Base-by-base conservation (phyloP, 2,888 invertebrate species). In the Archips xylosteana region DNA sequence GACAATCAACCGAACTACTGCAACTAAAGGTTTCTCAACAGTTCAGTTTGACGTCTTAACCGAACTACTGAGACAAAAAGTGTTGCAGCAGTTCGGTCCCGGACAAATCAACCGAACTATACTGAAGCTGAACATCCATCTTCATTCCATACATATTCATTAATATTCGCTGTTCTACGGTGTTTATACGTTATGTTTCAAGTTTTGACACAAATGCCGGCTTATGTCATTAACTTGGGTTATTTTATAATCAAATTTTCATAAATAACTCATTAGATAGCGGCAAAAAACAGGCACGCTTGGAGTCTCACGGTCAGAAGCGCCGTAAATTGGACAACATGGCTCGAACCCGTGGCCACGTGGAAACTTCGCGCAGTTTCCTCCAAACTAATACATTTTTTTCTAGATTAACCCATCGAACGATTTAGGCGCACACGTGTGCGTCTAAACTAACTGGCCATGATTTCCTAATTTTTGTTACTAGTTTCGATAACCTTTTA, bases 251-350 rank as follows among this genome's bases (percentile, higher is more conserved):
- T 88, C 81, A 89, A 89, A 94, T 92, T 92, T 92, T 92, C 89
- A 94, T 93, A 93, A 92, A 92, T 92, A 91, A 89, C 87, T 85
- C 92, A 92, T 94, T 91, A 92, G 69, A 60, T 74, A 70, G 64
- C 64, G 85, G 88, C 88, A 92, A 92, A 92, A 92, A 92, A 90
- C 86, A 87, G 89, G 88, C 82, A 89, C 89, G 90, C 87, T 90
- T 90, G 86, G 88, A 85, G 83, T 92, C 93, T 94, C 94, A 93
- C 90, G 93, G 94, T 88, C 93, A 92, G 91, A 90, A 89, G 87
- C 83, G 91, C 91, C 89, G 92, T 92, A 93, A 87, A 93, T 91
- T 85, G 89, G 89, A 89, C 86, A 89, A 86, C 84, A 83, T 76
- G 75, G 85, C 68, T 67, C 75, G 76, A 71, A 45, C 76, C 75